Base-by-base conservation (phyloP, 2,888 invertebrate genomes). In the Philaethria dido region DNA sequence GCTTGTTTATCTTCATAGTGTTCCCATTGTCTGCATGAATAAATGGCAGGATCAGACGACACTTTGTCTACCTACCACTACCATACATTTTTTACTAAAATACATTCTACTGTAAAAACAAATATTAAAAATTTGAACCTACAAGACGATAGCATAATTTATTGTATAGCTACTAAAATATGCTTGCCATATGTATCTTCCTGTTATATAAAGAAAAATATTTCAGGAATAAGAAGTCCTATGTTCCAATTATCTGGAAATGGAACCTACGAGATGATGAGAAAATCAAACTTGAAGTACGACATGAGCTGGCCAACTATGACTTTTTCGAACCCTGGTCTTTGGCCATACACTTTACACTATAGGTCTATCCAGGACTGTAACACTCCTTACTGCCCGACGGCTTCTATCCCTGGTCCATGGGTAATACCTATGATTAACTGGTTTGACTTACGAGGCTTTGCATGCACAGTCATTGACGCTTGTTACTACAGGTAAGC, bases 271-370 rank as follows among this genome's bases (percentile, higher is more conserved):
- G 78, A 89, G 67, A 93, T 94, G 66, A 92, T 95, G 78, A 72
- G 82, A 0, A 84, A 93, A 16, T 79, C 86, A 29, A 90, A 85
- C 0, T 83, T 95, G 6, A 68, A 77, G 0, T 96, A 95, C 78
- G 96, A 96, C 77, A 92, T 93, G 66, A 93, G 94, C 2, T 94
- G 95, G 94, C 91, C 94, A 0, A 93, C 94, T 0, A 80, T 84
- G 20, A 73, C 73, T 0, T 78, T 76, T 66, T 77, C 80, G 0
- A 73, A 86, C 59, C 92, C 92, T 36, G 93, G 93, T 20, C 78
- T 94, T 0, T 96, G 94, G 94, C 96, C 96, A 0, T 96, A 96
- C 81, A 95, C 95, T 1, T 80, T 95, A 64, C 94, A 96, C 77
- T 94, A 93, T 73, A 78, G 80, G 0, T 92, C 93, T 0, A 89